Percentiles rank a stretch among this genome's conserved stretches.
phyloP scores from a whole-genome alignment of 2,113 vertebrate genomes.

The Marmota monax region DNA sequence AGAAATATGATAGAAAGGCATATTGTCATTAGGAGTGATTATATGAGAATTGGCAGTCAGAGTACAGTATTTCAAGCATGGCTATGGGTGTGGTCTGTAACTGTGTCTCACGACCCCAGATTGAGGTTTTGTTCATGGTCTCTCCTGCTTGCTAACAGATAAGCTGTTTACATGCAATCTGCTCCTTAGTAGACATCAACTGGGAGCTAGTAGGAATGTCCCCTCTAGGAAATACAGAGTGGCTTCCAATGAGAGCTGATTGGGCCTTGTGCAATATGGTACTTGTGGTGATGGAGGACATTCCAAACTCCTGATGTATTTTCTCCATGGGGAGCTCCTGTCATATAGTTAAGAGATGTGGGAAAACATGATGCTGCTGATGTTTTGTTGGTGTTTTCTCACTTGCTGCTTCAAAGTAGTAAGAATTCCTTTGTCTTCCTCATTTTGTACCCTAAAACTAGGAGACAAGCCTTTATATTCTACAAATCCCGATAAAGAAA shows the following conservation, averaged over 20 bases:
- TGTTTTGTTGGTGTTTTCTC: neutral
- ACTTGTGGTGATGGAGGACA: neutral
- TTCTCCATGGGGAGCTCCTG: neutral
- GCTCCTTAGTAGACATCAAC: neutral
- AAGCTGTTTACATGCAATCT: neutral
- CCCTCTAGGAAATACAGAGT: neutral
- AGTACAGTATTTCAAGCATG: neutral
- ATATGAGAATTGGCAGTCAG: neutral
- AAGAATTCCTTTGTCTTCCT: neutral
- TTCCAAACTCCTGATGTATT: neutral
- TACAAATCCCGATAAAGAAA: neutral
- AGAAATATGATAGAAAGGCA: neutral
- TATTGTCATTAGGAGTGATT: neutral
- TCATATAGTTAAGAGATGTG: neutral
- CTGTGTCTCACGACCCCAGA: neutral
- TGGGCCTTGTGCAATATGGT: neutral
- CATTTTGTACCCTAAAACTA: slow-evolving; percentile 9
- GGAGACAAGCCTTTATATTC: neutral
- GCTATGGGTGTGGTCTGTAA: neutral
- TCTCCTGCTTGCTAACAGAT: neutral
- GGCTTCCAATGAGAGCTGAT: neutral
- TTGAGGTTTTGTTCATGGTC: neutral
- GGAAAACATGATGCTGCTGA: neutral
- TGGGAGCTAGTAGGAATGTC: neutral
- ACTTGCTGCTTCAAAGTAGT: neutral